Evolutionary conservation across 2,888 invertebrate species (phyloP), one percentile per base, ranked within the genome.

Genomic region (Acanthosepion esculentum): DNA sequence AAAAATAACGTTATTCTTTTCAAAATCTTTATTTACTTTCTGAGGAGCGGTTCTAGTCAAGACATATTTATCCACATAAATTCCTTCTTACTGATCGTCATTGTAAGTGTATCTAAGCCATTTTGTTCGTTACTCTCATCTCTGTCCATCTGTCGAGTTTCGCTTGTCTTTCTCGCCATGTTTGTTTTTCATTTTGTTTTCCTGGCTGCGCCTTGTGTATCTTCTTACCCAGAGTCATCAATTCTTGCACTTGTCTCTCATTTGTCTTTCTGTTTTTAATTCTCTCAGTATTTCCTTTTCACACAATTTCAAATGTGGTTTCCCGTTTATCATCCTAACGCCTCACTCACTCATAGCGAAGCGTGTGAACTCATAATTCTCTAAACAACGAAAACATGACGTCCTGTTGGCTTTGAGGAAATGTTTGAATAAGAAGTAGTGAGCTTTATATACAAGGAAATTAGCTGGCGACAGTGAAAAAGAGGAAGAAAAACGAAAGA

Each of bases 71-170:
- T 59, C 59, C 23, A 6, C 59, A 20, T 59, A 20, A 59, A 59
- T 23, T 20, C 0, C 3, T 59, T 26, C 26, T 59, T 59, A 8
- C 26, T 23, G 64, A n/a, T 33, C 1, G 78, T 33, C 78, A n/a
- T 78, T 12, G 12, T 78, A 78, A 78, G n/a, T 78, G 23, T 64
- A 23, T 64, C 10, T 78, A 10, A 12, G 33, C 78, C n/a, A 0
- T n/a, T 33, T n/a, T 78, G 12, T 78, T 78, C 5, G 78, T n/a
- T 78, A 15, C 78, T 18, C 5, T n/a, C 78, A n/a, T n/a, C n/a
- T 78, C 15, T 78, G 78, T 78, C 78, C 78, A 78, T 78, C 78
- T 78, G 78, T 78, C 78, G 78, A n/a, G 78, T 78, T 78, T 78
- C 12, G 78, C 78, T n/a, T n/a, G 33, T 12, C 78, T 78, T 15